Conservation (phyloP, 1,140 invertebrate species). For the Metopolophium dirhodum region DNA sequence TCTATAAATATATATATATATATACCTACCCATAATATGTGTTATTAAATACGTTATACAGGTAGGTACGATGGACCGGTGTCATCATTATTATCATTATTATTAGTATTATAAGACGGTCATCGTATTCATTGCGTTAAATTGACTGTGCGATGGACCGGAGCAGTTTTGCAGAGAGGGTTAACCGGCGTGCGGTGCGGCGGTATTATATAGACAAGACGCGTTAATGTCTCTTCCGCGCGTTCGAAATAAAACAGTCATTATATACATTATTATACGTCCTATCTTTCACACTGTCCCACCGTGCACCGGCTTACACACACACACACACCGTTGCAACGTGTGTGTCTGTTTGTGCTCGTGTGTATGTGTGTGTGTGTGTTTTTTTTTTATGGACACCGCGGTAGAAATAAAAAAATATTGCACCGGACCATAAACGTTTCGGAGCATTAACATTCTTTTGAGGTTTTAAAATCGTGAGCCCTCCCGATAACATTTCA, state of each 20-base stretch:
- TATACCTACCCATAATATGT: not conserved
- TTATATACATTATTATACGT: constrained; percentile 52
- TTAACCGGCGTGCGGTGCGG: not conserved
- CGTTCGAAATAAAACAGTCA: constrained; percentile 52
- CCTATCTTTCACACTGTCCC: not conserved
- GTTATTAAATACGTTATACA: not conserved
- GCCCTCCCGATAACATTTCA: constrained; percentile 43
- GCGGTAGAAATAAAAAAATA: constrained; percentile 43
- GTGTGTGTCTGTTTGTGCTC: not conserved
- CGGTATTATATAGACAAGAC: constrained; percentile 30
- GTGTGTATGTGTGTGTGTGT: not conserved
- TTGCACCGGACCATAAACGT: constrained; percentile 46
- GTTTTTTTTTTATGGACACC: constrained; percentile 35
- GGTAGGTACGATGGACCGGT: not conserved
- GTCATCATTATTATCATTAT: constrained; percentile 45
- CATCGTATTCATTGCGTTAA: constrained; percentile 38
- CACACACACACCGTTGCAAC: not conserved
- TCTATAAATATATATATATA: too few relatives aligned
- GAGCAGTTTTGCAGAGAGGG: not conserved
- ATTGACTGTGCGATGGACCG: constrained; percentile 43
- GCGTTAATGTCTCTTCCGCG: constrained; percentile 36
- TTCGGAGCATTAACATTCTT: constrained; percentile 55
- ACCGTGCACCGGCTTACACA: not conserved
- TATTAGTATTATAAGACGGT: constrained; percentile 40
- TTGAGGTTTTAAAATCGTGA: constrained; percentile 51